Evolutionary conservation across 2,797 vertebrate species (phyloP), one percentile per base, ranked within the genome.

Genomic region (Decapterus maruadsi): DNA sequence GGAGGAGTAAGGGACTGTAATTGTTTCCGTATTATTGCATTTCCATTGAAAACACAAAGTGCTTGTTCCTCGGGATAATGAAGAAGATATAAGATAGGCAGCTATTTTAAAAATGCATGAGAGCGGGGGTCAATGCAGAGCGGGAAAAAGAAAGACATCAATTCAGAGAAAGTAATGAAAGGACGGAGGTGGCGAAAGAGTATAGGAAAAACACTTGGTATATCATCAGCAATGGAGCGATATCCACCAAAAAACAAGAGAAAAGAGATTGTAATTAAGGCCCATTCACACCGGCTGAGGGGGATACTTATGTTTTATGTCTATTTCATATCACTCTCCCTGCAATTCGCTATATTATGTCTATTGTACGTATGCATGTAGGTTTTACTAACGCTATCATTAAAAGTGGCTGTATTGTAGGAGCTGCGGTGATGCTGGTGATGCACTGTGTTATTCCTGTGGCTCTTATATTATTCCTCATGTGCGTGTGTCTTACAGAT

Each of bases 41-140:
- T 82, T 81, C 62, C 69, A 82, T 59, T 79, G 67, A 85, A 85
- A 80, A 84, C 62, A 68, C 75, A 55, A 82, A 68, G 78, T 61
- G 43, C 31, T 66, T 51, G 51, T 76, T 79, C 74, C 48, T 78
- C 9, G 0, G 72, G 60, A 88, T 79, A 91, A 90, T 90, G 83
- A 88, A 83, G 64, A 62, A 62, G 75, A 68, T 75, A 72, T 85
- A 80, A 83, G 65, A 78, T 67, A 76, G 72, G 60, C 66, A 80
- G 80, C 66, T 87, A 72, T 80, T 86, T 82, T 72, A 77, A 90
- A 81, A 86, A 90, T 85, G 75, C 70, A 90, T 80, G 76, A 89
- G 72, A 69, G 34, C 29, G 53, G 74, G 74, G 82, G 85, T 88
- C 84, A 87, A 46, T 67, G 20, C 31, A 60, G 57, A 74, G 57